A percentile compares a stretch with the other conserved stretches of the same genome.
Evolutionary conservation across 2,888 invertebrate genomes (phyloP).

Genomic region (Lordiphosa fenestrarum): DNA sequence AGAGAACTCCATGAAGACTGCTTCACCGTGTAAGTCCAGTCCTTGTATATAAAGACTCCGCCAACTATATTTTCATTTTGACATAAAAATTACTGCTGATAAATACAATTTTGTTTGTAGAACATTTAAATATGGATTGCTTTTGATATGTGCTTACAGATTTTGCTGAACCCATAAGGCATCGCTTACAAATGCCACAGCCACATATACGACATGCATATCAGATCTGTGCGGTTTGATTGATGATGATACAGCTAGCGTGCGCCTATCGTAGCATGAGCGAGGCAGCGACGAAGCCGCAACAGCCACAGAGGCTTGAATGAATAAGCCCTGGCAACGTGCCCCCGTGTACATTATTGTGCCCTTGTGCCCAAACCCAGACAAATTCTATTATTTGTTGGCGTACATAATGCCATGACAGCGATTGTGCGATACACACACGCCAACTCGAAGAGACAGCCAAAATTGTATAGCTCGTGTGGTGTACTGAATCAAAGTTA

Average conservation of each 20-base stretch:
- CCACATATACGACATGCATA: constrained; percentile 48
- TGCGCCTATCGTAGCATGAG: constrained; percentile 29
- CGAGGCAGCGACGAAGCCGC: background rate
- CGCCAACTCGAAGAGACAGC: constrained; percentile 27
- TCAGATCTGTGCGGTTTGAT: constrained; percentile 63
- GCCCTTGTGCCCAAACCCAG: constrained; percentile 42
- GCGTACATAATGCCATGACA: constrained; percentile 20
- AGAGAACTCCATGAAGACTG: no score
- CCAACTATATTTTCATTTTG: no score
- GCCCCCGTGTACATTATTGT: constrained; percentile 53
- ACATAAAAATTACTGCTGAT: background rate
- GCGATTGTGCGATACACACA: no score
- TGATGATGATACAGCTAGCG: constrained; percentile 55
- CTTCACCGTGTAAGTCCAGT: no score
- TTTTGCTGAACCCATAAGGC: constrained; percentile 31
- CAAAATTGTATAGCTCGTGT: constrained; percentile 41
- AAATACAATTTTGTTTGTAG: constrained; percentile 2
- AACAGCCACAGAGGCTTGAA: constrained; percentile 24
- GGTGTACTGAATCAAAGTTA: constrained; percentile 41
- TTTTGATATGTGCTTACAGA: constrained; percentile 41
- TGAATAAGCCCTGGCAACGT: constrained; percentile 27
- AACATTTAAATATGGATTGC: constrained; percentile 9
- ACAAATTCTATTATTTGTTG: constrained; percentile 67
- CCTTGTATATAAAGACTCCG: no score
- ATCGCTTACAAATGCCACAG: constrained; percentile 38